Evolutionary conservation across 2,797 vertebrate species (phyloP), one percentile per base, ranked within the genome.

Genomic region (Siniperca scherzeri): DNA sequence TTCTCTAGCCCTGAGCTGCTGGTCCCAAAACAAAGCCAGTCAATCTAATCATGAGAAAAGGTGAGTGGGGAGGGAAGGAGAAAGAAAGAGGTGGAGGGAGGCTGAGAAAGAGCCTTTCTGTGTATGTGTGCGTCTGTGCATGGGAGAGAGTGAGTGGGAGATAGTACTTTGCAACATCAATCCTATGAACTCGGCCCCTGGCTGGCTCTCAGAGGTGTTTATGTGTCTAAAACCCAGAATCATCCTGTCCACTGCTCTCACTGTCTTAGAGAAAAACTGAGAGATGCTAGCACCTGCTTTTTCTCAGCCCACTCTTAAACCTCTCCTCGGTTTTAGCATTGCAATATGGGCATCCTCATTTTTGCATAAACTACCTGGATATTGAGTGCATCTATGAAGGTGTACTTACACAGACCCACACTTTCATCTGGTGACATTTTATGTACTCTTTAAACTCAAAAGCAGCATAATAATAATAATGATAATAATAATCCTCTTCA

Each of bases 11-110:
- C 76, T 55, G 74, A 87, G 88, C 90, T 74, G 80, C 85, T 71
- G 67, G 80, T 88, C 83, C 86, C 76, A 89, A 92, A 93, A 94
- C 93, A 91, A 90, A 89, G 85, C 80, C 87, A 91, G 90, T 95
- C 94, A 91, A 93, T 91, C 87, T 90, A 93, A 93, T 91, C 90
- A 91, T 53, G 86, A 82, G 74, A 77, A 82, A 86, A 91, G 88
- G 91, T 87, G 88, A 92, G 82, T 13, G 25, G 74, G 83, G 76
- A 83, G 77, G 42, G 78, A 53, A 74, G 55, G 40, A 66, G 73
- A 82, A 55, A 77, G 67, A 80, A 60, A 59, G 60, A 70, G 50
- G 67, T 5, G 62, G 48, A 77, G 57, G 64, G 70, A 77, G 74
- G 78, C 64, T 59, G 83, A 84, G 65, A 81, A 76, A 77, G 27